phyloP scores from a whole-genome alignment of 2,797 vertebrate species.

The Malurus splendens region DNA sequence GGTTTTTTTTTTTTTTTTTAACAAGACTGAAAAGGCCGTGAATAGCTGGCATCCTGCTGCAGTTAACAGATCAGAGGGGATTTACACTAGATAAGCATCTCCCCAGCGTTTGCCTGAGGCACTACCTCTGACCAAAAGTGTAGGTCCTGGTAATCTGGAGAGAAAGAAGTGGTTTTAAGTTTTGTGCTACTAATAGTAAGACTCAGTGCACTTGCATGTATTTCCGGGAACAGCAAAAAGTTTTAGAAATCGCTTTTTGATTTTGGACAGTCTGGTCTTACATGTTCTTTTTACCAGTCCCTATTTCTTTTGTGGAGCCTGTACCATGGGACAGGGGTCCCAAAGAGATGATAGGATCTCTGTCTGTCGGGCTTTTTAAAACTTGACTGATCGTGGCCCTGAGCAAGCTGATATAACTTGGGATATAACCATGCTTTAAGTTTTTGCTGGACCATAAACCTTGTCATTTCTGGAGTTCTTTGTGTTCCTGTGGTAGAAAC shows the following conservation, averaged over 20 bases:
- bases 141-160: neutral
- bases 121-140: neutral
- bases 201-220: neutral
- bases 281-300: neutral
- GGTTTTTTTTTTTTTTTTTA: too few relatives aligned
- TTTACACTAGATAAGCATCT: slow-evolving; percentile 3
- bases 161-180: neutral
- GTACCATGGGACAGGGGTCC: neutral
- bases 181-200: neutral
- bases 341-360: neutral
- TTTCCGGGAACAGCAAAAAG: neutral
- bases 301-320: rapidly evolving
- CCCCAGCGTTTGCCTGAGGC: neutral
- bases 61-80: neutral
- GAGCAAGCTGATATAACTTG: neutral
- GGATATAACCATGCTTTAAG: neutral
- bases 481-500: neutral
- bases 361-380: neutral
- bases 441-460: neutral
- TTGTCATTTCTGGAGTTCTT: neutral
- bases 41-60: neutral
- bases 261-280: neutral
- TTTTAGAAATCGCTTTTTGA: neutral
- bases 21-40: neutral
- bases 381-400: neutral